These are phyloP conservation scores for Molothrus aeneus DNA, from an alignment of 2,797 vertebrate genomes.

Conservation along the genomic window DNA sequence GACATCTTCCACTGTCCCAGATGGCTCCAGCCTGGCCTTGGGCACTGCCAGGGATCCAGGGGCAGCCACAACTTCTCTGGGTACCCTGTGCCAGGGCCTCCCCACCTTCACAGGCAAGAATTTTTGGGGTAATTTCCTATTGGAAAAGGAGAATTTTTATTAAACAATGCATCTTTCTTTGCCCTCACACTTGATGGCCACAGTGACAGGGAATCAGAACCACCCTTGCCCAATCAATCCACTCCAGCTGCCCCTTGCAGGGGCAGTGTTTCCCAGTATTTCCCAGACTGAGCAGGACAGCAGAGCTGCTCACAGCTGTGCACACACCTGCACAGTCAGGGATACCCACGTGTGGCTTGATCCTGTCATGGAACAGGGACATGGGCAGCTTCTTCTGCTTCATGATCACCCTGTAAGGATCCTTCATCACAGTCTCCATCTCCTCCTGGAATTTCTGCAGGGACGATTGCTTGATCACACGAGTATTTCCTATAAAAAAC, in stretches of 20 bases:
- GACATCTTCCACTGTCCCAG: not conserved
- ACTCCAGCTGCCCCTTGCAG: not conserved
- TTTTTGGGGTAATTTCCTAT: not conserved
- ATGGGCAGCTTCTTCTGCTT: conserved; percentile 93
- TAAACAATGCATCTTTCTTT: not conserved
- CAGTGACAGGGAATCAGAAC: not conserved
- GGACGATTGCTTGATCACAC: conserved; percentile 96
- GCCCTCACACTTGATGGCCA: accelerated
- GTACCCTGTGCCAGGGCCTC: not conserved
- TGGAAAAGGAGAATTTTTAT: not conserved
- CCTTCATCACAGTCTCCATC: conserved; percentile 90
- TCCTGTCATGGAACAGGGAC: conserved; percentile 90
- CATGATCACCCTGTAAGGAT: conserved; percentile 96
- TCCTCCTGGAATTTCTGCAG: conserved; percentile 97
- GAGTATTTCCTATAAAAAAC: conserved; percentile 87
- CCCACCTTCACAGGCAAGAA: not conserved
- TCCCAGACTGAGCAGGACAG: not conserved
- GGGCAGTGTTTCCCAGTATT: not conserved
- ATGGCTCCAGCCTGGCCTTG: not conserved
- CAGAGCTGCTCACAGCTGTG: accelerated
- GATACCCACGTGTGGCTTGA: conserved; percentile 91
- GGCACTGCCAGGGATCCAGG: not conserved
- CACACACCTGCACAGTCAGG: not conserved
- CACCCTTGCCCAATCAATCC: not conserved
- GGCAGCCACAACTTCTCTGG: not conserved